phyloP scores from a whole-genome alignment of 2,113 vertebrate species.

The Nerophis lumbriciformis region DNA sequence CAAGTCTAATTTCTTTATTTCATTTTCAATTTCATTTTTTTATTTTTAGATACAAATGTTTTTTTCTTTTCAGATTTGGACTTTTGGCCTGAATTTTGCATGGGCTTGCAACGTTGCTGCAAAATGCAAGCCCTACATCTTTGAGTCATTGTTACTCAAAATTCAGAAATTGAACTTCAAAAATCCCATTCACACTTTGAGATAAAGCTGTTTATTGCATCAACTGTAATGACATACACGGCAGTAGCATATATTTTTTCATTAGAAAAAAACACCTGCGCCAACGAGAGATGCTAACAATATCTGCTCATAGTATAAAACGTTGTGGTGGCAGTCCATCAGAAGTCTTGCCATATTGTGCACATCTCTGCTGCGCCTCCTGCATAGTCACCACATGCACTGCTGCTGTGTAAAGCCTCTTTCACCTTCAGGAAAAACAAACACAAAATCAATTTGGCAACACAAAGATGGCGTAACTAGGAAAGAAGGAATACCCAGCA shows the following conservation, averaged over 20 bases:
- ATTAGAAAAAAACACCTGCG: slow-evolving; percentile 18
- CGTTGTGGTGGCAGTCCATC: slow-evolving; percentile 25
- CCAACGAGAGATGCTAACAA: slow-evolving; percentile 15
- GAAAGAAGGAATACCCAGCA: not conserved
- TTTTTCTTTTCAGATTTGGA: too few species aligned
- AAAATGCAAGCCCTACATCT: slow-evolving; percentile 27
- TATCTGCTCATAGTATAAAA: slow-evolving; percentile 21
- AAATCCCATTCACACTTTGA: not conserved
- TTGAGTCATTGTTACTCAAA: slow-evolving; percentile 1
- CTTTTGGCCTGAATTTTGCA: too few species aligned
- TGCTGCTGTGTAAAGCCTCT: slow-evolving; percentile 27
- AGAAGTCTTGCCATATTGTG: slow-evolving; percentile 69
- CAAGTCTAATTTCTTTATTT: too few species aligned
- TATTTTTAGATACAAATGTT: too few species aligned
- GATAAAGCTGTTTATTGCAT: slow-evolving; percentile 28
- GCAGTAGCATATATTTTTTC: not conserved
- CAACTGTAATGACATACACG: slow-evolving; percentile 6
- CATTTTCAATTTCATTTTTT: too few species aligned
- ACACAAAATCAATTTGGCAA: not conserved
- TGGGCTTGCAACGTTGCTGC: not conserved
- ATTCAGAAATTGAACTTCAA: not conserved
- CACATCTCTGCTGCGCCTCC: slow-evolving; percentile 36
- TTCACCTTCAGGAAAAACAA: slow-evolving; percentile 47
- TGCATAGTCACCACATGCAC: slow-evolving; percentile 23
- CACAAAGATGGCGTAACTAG: not conserved